Percentiles rank a stretch among this genome's conserved stretches.
Conservation (phyloP, 2,797 vertebrate species). For the Urosaurus nigricauda region DNA sequence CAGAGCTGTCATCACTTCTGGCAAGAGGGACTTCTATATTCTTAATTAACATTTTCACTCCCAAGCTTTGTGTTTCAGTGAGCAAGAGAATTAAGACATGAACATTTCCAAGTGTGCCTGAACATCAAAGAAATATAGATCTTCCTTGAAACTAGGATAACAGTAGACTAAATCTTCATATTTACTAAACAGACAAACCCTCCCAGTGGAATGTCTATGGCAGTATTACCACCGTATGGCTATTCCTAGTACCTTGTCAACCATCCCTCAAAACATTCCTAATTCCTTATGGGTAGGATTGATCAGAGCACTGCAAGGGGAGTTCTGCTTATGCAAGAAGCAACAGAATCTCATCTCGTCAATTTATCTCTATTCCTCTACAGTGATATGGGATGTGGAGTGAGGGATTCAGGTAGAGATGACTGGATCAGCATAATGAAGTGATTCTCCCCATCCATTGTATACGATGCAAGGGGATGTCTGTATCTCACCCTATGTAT, state of each 20-base stretch:
- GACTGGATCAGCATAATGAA: not conserved
- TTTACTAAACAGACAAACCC: not conserved
- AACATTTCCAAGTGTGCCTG: slow-evolving; percentile 7
- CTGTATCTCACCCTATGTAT: too few relatives aligned
- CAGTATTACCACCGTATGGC: not conserved
- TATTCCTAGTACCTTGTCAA: not conserved
- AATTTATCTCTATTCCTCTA: not conserved
- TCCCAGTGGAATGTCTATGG: not conserved
- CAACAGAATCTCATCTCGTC: not conserved
- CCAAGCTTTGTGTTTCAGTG: slow-evolving; percentile 44
- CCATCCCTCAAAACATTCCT: too few relatives aligned
- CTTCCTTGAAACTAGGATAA: not conserved
- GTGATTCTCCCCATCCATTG: not conserved
- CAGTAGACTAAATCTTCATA: not conserved
- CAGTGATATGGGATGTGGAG: not conserved
- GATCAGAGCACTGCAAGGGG: not conserved
- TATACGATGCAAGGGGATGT: not conserved
- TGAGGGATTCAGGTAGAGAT: too few relatives aligned
- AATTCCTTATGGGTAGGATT: not conserved
- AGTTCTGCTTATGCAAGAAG: not conserved
- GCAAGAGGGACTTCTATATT: slow-evolving; percentile 47
- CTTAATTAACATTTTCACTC: slow-evolving; percentile 68
- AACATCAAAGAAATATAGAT: not conserved
- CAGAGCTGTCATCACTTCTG: slow-evolving; percentile 38
- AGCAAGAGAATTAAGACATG: slow-evolving; percentile 25